Conservation (phyloP, 2,888 invertebrate species). For the Cheilosia scutellata region DNA sequence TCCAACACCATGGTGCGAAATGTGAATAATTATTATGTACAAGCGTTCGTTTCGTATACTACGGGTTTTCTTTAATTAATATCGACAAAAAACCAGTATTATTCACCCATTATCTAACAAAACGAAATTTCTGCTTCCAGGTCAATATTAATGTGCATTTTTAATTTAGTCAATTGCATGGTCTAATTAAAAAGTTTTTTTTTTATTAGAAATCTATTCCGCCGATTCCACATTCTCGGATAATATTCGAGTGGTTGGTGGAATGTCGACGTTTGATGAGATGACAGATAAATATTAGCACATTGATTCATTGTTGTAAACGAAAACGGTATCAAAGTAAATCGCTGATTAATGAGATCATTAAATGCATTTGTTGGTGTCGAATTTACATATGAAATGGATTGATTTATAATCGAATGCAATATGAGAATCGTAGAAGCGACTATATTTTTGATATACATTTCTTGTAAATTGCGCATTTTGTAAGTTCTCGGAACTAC, state of each 20-base stretch:
- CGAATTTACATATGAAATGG: background rate
- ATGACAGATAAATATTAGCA: slow-evolving; percentile 32
- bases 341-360: slow-evolving; percentile 35
- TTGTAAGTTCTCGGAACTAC: background rate
- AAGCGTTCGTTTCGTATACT: too few relatives aligned
- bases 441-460: background rate
- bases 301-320: slow-evolving; percentile 46
- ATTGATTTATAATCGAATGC: background rate
- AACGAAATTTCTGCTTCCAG: background rate
- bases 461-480: background rate
- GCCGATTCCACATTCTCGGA: too few relatives aligned
- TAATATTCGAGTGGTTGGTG: too few relatives aligned
- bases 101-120: background rate
- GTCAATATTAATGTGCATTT: background rate
- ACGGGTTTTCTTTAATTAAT: too few relatives aligned
- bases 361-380: slow-evolving; percentile 18
- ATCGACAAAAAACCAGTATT: slow-evolving; percentile 2
- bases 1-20: background rate
- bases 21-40: background rate
- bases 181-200: background rate
- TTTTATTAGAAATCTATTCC: background rate
- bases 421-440: background rate
- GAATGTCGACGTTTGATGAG: background rate
- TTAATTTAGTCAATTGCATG: background rate
- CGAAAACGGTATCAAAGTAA: slow-evolving; percentile 47